Evolutionary conservation across 2,888 invertebrate genomes (phyloP), one percentile per base, ranked within the genome.

Genomic region (Epinotia ramella): DNA sequence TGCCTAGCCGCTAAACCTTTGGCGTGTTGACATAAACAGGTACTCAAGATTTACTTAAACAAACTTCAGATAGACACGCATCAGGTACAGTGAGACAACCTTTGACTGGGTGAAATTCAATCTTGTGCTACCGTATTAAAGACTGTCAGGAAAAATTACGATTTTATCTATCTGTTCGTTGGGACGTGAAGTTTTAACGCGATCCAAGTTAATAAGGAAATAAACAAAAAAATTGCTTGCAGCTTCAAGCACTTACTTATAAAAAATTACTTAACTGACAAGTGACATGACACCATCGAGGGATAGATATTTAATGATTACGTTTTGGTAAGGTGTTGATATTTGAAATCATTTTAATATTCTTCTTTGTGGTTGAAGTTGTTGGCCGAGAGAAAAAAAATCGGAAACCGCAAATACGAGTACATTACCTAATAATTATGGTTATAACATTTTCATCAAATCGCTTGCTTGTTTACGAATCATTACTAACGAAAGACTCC

Each of bases 21-120:
- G 59, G 46, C 40, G 57, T 73, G 60, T 75, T 70, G 75, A 75
- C 75, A 72, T 56, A 73, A 57, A 53, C 44, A 57, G 49, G 40
- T 44, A 59, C 62, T 73, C 28, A 57, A 72, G 60, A 59, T 49
- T 65, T 64, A 11, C 59, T 24, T 53, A 56, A 65, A 60, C 18
- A 60, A 20, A 62, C 67, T 67, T 62, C 12, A 56, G 59, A 20
- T 24, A 18, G 53, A 73, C 53, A 56, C 40, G 24, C 16, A 33
- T 33, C 33, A 33, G 6, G 33, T 33, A 33, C 33, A 6, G 33
- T 33, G 33, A 33, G 7, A 33, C 0, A 33, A 33, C 6, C 33
- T 33, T 33, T 33, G 33, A 33, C 33, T 7, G 7, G 33, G 33
- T 33, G 33, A 33, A 33, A 33, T 33, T 33, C 6, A 33, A 33